Conservation (phyloP, 2,888 invertebrate genomes). For the Archips xylosteana region DNA sequence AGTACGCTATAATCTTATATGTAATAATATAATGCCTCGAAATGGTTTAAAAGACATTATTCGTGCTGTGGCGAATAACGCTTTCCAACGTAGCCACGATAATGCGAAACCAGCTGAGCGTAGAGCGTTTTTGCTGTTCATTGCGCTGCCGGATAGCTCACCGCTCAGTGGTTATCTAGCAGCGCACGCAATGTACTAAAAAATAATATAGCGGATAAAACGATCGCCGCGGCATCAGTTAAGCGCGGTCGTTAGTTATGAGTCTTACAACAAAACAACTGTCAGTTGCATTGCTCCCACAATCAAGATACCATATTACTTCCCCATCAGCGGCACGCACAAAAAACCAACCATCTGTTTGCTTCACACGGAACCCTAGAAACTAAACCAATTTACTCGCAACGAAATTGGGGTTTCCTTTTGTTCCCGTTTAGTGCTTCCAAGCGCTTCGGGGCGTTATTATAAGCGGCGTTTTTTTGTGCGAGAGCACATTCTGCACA, state of each 20-base stretch:
- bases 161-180: too few relatives aligned
- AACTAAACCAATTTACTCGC: conserved; percentile 38
- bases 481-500: conserved; percentile 43
- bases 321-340: conserved; percentile 8
- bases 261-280: background rate
- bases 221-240: too few relatives aligned
- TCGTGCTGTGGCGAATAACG: too few relatives aligned
- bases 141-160: too few relatives aligned
- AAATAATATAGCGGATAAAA: too few relatives aligned
- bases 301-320: background rate
- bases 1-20: too few relatives aligned
- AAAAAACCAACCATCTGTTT: conserved; percentile 2
- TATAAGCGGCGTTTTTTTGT: conserved; percentile 58
- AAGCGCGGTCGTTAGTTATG: background rate
- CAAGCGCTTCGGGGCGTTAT: conserved; percentile 60
- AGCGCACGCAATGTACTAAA: too few relatives aligned
- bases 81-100: too few relatives aligned
- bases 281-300: background rate
- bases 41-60: too few relatives aligned
- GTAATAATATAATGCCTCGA: too few relatives aligned
- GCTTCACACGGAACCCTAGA: conserved; percentile 11
- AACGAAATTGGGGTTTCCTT: conserved; percentile 13
- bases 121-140: too few relatives aligned
- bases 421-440: conserved; percentile 45
- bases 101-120: too few relatives aligned